phyloP scores from a whole-genome alignment of 2,888 invertebrate species.

The Calephelis perditalis region DNA sequence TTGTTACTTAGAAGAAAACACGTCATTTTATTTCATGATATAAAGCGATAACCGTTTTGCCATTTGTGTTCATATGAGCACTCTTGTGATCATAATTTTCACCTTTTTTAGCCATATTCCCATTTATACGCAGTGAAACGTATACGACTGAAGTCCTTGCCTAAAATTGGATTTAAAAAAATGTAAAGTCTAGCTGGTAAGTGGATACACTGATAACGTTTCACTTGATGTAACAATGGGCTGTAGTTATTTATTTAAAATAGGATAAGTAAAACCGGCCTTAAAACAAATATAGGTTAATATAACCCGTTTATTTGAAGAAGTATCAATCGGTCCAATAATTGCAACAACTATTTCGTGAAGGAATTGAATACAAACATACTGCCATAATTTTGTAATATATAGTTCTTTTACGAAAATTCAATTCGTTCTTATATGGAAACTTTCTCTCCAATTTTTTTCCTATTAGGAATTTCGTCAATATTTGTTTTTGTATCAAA shows the following conservation, averaged over 20 bases:
- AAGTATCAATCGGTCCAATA: constrained; percentile 38
- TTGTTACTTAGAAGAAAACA: neutral
- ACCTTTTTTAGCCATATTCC: neutral
- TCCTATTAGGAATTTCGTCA: no score
- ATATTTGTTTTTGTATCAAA: no score
- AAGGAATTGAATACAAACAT: constrained; percentile 63
- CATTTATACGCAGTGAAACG: constrained; percentile 6
- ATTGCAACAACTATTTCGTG: constrained; percentile 38
- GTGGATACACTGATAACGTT: constrained; percentile 12
- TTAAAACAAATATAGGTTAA: constrained; percentile 55
- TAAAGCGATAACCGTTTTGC: constrained; percentile 9
- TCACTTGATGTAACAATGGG: constrained; percentile 24
- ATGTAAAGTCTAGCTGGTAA: neutral
- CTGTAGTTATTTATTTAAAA: constrained; percentile 50
- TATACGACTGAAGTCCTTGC: constrained; percentile 12
- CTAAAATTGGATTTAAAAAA: constrained; percentile 8
- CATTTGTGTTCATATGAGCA: constrained; percentile 17
- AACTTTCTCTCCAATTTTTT: neutral
- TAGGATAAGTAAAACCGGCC: constrained; percentile 73
- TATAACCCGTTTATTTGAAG: constrained; percentile 33
- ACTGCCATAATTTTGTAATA: constrained; percentile 70
- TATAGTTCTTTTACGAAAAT: constrained; percentile 11
- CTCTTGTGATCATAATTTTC: constrained; percentile 9
- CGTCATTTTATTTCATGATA: neutral
- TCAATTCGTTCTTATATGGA: neutral